Conservation (phyloP, 1,140 invertebrate genomes). For the Bombus pyrosoma region DNA sequence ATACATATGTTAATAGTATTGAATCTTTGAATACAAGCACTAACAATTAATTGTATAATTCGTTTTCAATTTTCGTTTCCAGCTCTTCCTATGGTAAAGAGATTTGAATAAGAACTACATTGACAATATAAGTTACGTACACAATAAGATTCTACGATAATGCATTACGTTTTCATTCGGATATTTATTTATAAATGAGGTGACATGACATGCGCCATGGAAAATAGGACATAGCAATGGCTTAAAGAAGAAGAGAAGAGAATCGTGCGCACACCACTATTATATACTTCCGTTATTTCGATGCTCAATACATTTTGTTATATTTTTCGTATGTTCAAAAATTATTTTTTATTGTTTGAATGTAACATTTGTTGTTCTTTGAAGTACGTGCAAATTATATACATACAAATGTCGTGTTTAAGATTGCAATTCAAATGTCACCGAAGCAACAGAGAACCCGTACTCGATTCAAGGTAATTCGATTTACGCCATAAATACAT, state of each 20-base stretch:
- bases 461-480: slow-evolving; percentile 75
- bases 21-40: not conserved
- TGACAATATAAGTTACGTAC: not conserved
- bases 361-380: not conserved
- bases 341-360: not conserved
- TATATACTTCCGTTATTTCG: slow-evolving; percentile 10
- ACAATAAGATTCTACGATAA: not conserved
- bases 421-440: slow-evolving; percentile 71
- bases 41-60: not conserved
- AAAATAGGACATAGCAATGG: slow-evolving; percentile 62
- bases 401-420: slow-evolving; percentile 40
- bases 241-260: slow-evolving; percentile 43
- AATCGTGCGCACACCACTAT: not conserved
- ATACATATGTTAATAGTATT: not conserved
- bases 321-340: slow-evolving; percentile 18
- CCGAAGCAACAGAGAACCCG: slow-evolving; percentile 69
- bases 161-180: slow-evolving; percentile 28
- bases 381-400: slow-evolving; percentile 8
- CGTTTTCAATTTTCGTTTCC: not conserved
- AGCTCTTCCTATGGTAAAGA: not conserved
- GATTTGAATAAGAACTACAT: not conserved
- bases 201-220: slow-evolving; percentile 60
- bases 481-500: not conserved
- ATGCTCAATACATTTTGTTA: slow-evolving; percentile 22
- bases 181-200: slow-evolving; percentile 55